These are phyloP conservation scores for Euschistus heros DNA, from an alignment of 1,140 invertebrate species.

Conservation along the genomic window DNA sequence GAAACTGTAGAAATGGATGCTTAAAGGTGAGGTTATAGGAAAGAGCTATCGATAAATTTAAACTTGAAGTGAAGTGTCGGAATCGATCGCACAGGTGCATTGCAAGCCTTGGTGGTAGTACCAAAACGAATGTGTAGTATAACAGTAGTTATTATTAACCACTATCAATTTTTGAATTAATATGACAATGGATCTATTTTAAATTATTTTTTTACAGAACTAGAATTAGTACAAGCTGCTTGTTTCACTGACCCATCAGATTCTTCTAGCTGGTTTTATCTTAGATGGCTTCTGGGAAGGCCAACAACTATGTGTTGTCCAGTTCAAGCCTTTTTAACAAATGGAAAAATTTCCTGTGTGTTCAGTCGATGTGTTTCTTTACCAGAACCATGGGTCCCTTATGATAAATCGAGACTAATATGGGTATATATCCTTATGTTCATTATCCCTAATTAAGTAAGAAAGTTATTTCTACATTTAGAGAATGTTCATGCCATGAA, in stretches of 20 bases:
- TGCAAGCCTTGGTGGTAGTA: too few relatives aligned
- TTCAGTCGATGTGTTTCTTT: neutral
- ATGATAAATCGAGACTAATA: neutral
- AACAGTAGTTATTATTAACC: too few relatives aligned
- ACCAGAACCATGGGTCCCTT: neutral
- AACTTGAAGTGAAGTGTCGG: too few relatives aligned
- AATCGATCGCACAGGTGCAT: too few relatives aligned
- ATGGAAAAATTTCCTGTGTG: neutral
- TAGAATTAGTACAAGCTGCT: conserved; percentile 82
- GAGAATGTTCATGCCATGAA: neutral
- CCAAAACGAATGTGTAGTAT: too few relatives aligned
- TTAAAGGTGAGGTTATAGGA: too few relatives aligned
- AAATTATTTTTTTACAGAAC: conserved; percentile 45
- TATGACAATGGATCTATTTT: too few relatives aligned
- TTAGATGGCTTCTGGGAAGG: conserved; percentile 76
- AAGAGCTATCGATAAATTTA: too few relatives aligned
- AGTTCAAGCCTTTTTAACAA: neutral
- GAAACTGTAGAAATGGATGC: too few relatives aligned
- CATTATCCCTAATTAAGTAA: neutral
- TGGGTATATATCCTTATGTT: neutral
- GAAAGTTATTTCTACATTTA: neutral
- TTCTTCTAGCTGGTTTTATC: conserved; percentile 96
- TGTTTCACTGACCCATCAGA: conserved; percentile 95
- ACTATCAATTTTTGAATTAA: too few relatives aligned
- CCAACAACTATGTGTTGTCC: neutral